Percentiles rank a stretch among this genome's conserved stretches.
Evolutionary conservation across 2,113 vertebrate genomes (phyloP).

Genomic region (Cebus imitator): DNA sequence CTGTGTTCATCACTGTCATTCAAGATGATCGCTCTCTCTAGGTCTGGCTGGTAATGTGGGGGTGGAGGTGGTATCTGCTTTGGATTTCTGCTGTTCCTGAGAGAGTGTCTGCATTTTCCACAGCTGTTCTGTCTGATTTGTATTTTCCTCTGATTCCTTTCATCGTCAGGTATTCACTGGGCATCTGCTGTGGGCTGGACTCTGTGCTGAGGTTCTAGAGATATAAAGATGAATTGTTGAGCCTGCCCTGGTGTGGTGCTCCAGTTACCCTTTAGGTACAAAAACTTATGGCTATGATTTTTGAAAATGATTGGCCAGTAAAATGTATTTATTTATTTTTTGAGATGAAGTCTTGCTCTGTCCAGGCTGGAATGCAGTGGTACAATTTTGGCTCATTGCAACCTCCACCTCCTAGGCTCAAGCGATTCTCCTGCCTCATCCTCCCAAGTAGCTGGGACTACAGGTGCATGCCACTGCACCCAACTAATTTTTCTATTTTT

Average conservation of each 20-base stretch:
- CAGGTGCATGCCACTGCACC: too few species aligned
- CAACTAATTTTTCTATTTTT: too few species aligned
- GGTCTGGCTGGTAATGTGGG: background rate
- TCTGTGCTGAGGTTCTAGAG: background rate
- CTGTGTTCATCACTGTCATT: accelerated
- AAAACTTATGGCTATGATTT: background rate
- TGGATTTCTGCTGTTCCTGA: background rate
- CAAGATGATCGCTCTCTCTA: background rate
- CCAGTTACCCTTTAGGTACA: background rate
- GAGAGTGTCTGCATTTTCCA: background rate
- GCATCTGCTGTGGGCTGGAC: background rate
- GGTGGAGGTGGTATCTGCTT: background rate
- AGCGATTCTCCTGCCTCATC: too few species aligned
- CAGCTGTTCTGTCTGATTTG: background rate
- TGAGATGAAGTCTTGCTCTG: too few species aligned
- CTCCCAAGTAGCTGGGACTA: too few species aligned
- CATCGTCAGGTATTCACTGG: background rate
- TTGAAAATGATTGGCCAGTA: background rate
- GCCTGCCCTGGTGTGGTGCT: background rate
- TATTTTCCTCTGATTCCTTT: background rate
- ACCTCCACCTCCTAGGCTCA: too few species aligned
- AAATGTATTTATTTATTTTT: too few species aligned
- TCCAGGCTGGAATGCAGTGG: too few species aligned
- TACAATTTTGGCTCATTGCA: too few species aligned
- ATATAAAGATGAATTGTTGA: background rate